Percentiles rank a stretch among this genome's conserved stretches.
phyloP scores from a whole-genome alignment of 2,797 vertebrate genomes.

The Threskiornis aethiopicus region DNA sequence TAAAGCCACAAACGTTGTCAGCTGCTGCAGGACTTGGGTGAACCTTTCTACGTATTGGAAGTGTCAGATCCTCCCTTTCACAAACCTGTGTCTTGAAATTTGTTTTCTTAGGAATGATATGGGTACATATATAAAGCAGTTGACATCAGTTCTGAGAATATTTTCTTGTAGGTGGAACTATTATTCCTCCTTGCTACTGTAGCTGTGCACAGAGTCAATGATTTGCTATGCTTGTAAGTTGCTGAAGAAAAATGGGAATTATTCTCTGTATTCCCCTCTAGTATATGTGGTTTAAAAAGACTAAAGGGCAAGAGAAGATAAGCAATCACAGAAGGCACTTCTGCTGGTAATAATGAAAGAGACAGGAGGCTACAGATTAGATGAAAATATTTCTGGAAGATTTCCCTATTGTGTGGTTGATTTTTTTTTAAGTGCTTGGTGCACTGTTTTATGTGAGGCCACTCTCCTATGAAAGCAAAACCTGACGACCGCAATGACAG shows the following conservation, averaged over 20 bases:
- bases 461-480: background rate
- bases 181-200: background rate
- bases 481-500: background rate
- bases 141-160: conserved; percentile 58
- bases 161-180: conserved; percentile 53
- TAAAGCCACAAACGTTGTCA: rapidly evolving
- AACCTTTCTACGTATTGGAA: background rate
- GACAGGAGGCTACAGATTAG: background rate
- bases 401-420: background rate
- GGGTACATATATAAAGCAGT: background rate
- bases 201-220: background rate
- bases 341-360: background rate
- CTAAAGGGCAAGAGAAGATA: background rate
- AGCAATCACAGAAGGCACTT: background rate
- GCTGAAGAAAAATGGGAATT: background rate
- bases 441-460: background rate
- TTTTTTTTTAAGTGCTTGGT: background rate
- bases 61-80: background rate
- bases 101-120: background rate
- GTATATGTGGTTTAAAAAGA: background rate
- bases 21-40: background rate
- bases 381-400: background rate
- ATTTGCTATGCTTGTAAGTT: background rate
- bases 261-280: background rate
- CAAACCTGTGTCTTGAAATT: background rate